These are phyloP conservation scores for Nipponacmea schrenckii DNA, from an alignment of 2,888 invertebrate species.

Conservation along the genomic window DNA sequence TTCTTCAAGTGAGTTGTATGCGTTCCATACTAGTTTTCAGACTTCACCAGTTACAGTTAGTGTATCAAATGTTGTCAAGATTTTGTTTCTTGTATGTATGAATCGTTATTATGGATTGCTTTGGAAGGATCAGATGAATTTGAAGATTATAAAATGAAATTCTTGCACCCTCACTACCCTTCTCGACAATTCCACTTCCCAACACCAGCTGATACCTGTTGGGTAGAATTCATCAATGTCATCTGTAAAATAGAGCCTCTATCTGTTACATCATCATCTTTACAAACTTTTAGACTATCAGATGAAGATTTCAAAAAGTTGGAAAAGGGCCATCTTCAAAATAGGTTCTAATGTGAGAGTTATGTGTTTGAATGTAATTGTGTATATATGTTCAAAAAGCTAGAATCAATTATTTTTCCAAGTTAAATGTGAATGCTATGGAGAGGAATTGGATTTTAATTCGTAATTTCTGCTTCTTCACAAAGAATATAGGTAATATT, in stretches of 20 bases:
- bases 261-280: background rate
- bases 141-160: background rate
- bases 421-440: background rate
- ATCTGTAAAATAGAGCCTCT: background rate
- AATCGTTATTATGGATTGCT: background rate
- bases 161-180: background rate
- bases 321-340: too few relatives aligned
- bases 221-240: background rate
- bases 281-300: background rate
- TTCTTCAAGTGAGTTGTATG: background rate
- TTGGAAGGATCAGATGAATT: slow-evolving; percentile 6
- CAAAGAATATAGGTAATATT: background rate
- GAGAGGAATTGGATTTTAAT: background rate
- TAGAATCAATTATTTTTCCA: too few relatives aligned
- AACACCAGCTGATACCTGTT: background rate
- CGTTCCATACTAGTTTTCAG: background rate
- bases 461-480: background rate
- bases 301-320: background rate
- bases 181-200: background rate
- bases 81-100: slow-evolving; percentile 2
- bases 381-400: too few relatives aligned
- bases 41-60: background rate
- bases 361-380: too few relatives aligned
- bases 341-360: too few relatives aligned
- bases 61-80: background rate